Base-by-base conservation (phyloP, 2,888 invertebrate species). In the Autographa pulchrina region DNA sequence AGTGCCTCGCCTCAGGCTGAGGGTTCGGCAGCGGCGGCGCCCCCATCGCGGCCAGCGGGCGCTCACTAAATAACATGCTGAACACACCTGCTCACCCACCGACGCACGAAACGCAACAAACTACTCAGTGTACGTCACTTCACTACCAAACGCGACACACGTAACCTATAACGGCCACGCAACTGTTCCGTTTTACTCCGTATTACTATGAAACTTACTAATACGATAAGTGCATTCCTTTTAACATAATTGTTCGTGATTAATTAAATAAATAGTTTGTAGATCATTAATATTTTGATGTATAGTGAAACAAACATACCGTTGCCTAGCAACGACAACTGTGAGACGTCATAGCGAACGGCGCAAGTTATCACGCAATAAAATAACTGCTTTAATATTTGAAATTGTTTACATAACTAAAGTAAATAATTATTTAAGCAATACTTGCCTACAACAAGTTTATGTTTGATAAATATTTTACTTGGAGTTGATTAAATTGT, bases 31-130 rank as follows among this genome's bases (percentile, higher is more conserved):
- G 65, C 62, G 89, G 78, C 18, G 91, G 89, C 67, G 92, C 91
- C 63, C 91, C 91, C 93, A 93, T 93, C 6, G 70, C 84, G 64
- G 81, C 70, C 80, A 85, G 62, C 56, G 86, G 82, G 20, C 83
- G 86, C 25, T 83, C 81, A 70, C 90, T 89, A 74, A 88, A 87
- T 89, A 93, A 84, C 91, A 93, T 91, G 38, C 69, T 76, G 68
- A 48, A 75, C 72, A 81, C 72, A 66, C 70, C 68, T 63, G 71
- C 76, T 67, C 69, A 72, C 77, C 62, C 64, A 52, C 68, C 73
- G 64, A 25, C 77, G 35, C 66, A 62, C 52, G 38, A 48, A 7
- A 68, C 67, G 72, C 69, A 67, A 70, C 11, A 11, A 25, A 25
- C 25, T 25, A 25, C 25, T 25, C 68, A 59, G 76, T 74, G 62